Evolutionary conservation across 2,888 invertebrate species (phyloP).

Genomic region (Noctua janthina): DNA sequence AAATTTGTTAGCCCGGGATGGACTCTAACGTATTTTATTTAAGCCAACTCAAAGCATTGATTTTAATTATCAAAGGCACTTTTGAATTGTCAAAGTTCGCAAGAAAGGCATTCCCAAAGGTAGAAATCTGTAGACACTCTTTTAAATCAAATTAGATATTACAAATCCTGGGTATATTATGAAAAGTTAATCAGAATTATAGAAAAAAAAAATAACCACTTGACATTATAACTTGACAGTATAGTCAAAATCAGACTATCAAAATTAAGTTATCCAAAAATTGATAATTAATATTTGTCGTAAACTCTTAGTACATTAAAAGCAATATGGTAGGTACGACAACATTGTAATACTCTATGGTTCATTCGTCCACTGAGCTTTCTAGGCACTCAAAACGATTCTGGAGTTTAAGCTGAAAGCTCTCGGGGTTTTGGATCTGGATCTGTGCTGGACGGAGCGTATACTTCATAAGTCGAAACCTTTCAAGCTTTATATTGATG

Average conservation of each 20-base stretch:
- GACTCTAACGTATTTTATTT: conserved; percentile 6
- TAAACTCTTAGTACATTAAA: background rate
- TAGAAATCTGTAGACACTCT: background rate
- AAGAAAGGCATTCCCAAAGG: background rate
- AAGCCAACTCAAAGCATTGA: background rate
- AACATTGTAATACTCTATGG: too few relatives aligned
- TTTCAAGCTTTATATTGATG: too few relatives aligned
- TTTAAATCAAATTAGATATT: background rate
- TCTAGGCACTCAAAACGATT: too few relatives aligned
- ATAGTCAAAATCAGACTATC: background rate
- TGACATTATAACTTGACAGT: background rate
- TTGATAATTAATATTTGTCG: background rate
- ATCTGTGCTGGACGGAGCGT: too few relatives aligned
- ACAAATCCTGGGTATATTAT: background rate
- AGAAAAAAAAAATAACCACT: background rate
- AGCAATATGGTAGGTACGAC: background rate
- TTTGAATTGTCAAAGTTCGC: background rate
- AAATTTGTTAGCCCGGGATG: conserved; percentile 56
- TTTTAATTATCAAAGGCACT: background rate
- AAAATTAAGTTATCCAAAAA: background rate
- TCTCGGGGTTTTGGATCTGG: too few relatives aligned
- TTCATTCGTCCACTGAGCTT: too few relatives aligned
- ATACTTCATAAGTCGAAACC: too few relatives aligned
- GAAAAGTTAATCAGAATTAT: too few relatives aligned
- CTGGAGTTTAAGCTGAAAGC: too few relatives aligned